phyloP scores from a whole-genome alignment of 2,888 invertebrate species.

The Microdon myrmicae region DNA sequence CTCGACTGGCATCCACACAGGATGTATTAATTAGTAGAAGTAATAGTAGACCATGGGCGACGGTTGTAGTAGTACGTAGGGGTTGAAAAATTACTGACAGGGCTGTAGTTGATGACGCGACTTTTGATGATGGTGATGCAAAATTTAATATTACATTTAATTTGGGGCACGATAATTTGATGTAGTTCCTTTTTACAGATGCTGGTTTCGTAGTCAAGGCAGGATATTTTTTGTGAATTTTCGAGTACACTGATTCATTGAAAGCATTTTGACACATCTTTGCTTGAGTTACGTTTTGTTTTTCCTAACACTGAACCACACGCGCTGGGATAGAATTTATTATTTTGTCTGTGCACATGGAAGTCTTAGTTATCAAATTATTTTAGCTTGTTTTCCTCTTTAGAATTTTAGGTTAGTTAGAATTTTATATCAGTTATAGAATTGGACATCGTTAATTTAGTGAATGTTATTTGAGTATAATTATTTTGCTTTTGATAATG shows the following conservation, averaged over 20 bases:
- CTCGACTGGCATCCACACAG: slow-evolving; percentile 61
- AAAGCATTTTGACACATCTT: slow-evolving; percentile 22
- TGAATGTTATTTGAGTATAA: no score
- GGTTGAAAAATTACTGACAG: slow-evolving; percentile 19
- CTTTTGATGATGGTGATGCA: slow-evolving; percentile 5
- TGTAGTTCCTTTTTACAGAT: slow-evolving; percentile 9
- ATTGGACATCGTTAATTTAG: no score
- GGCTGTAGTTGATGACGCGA: slow-evolving; percentile 9
- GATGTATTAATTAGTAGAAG: slow-evolving; percentile 64
- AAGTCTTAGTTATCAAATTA: no score
- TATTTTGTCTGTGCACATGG: no score
- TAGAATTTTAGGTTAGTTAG: no score
- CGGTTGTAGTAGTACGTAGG: slow-evolving; percentile 3
- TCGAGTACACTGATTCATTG: slow-evolving; percentile 26
- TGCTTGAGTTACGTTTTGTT: slow-evolving; percentile 22
- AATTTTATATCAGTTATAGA: no score
- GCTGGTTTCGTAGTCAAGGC: not conserved
- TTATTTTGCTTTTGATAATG: no score
- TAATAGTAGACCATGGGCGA: slow-evolving; percentile 51
- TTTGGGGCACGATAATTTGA: slow-evolving; percentile 5
- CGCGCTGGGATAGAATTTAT: no score
- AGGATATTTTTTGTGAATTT: slow-evolving; percentile 9
- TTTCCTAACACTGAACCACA: not conserved
- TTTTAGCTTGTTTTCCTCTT: no score
- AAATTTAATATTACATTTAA: slow-evolving; percentile 21